phyloP scores from a whole-genome alignment of 1,140 invertebrate genomes.

The Neocloeon triangulifer region DNA sequence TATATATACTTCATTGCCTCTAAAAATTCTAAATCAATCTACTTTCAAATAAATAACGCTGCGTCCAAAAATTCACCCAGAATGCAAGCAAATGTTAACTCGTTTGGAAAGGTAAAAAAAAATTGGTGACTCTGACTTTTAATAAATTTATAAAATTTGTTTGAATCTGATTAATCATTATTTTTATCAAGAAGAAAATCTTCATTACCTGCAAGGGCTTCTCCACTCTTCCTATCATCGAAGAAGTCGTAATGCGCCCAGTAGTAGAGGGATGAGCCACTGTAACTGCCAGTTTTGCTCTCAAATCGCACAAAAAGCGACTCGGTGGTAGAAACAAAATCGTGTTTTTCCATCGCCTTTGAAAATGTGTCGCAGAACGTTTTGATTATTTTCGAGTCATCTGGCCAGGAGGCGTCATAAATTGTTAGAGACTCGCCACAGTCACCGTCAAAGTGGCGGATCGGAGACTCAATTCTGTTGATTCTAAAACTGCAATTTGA shows the following conservation, averaged over 20 bases:
- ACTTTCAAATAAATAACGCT: too few relatives aligned
- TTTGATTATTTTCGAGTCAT: constrained; percentile 69
- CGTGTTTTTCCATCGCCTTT: constrained; percentile 72
- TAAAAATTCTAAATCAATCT: too few relatives aligned
- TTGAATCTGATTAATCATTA: too few relatives aligned
- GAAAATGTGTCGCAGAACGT: constrained; percentile 85
- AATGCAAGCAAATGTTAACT: too few relatives aligned
- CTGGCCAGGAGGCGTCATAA: constrained; percentile 62
- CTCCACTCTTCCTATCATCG: constrained; percentile 65
- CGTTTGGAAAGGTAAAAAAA: too few relatives aligned
- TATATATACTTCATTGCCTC: too few relatives aligned
- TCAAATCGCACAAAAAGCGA: constrained; percentile 69
- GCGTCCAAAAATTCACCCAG: too few relatives aligned
- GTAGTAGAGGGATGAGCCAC: constrained; percentile 56
- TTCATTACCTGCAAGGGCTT: constrained; percentile 44
- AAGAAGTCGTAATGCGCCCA: constrained; percentile 86
- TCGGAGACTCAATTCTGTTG: constrained; percentile 68
- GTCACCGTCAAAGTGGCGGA: constrained; percentile 60
- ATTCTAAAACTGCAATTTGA: constrained; percentile 47
- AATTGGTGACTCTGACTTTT: too few relatives aligned
- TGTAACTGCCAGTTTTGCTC: constrained; percentile 76
- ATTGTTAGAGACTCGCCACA: constrained; percentile 72
- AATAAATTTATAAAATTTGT: too few relatives aligned
- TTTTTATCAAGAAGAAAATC: too few relatives aligned
- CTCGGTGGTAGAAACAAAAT: constrained; percentile 67